A percentile compares a stretch with the other conserved stretches of the same genome.
Conservation (phyloP, 2,888 invertebrate species). For the Drosophila aldrichi region DNA sequence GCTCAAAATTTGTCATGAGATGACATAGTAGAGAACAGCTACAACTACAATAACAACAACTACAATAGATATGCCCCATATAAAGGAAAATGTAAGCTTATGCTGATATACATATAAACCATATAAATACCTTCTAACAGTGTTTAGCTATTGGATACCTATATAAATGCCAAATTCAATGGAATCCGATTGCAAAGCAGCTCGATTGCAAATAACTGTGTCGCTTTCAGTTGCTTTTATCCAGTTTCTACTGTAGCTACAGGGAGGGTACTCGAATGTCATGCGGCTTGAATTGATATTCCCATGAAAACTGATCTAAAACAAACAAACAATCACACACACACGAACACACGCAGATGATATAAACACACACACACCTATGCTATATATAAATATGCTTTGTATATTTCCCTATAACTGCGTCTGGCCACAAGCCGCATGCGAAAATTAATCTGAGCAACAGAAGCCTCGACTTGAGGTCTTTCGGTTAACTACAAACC, state of each 20-base stretch:
- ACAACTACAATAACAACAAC: too few relatives aligned
- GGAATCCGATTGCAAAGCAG: background rate
- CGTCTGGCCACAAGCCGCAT: constrained; percentile 30
- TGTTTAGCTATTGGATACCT: too few relatives aligned
- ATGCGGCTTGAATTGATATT: constrained; percentile 34
- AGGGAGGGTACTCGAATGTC: constrained; percentile 25
- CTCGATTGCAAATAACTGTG: background rate
- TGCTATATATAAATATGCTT: background rate
- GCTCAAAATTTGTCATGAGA: background rate
- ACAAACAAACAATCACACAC: background rate
- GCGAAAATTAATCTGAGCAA: constrained; percentile 14
- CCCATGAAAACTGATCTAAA: constrained; percentile 33
- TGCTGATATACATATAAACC: too few relatives aligned
- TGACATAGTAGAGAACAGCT: background rate
- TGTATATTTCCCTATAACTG: constrained; percentile 4
- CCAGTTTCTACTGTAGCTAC: constrained; percentile 7
- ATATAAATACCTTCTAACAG: background rate
- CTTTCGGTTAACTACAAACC: constrained; percentile 4
- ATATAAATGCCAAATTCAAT: background rate
- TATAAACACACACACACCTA: background rate
- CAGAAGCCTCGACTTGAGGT: constrained; percentile 15
- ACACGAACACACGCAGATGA: background rate
- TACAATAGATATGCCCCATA: background rate
- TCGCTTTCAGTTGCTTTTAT: background rate
- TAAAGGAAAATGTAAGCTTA: too few relatives aligned